These are phyloP conservation scores for Rutilus rutilus DNA, from an alignment of 2,113 vertebrate genomes.

Conservation along the genomic window DNA sequence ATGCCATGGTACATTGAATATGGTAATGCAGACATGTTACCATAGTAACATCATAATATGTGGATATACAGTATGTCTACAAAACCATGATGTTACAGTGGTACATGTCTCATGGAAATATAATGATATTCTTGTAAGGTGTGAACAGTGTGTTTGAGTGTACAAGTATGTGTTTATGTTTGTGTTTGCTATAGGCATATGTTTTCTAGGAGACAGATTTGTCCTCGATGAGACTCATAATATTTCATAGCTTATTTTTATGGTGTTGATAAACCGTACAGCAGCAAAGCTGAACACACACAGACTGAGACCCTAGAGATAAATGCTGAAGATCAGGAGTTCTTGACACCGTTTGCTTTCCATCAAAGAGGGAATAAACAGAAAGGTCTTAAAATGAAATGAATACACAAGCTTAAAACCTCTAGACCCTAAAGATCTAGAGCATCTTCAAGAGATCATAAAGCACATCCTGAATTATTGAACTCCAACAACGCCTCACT, in stretches of 20 bases:
- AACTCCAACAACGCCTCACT: neutral
- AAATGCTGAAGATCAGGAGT: neutral
- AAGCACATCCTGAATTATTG: conserved; percentile 34
- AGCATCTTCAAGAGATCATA: neutral
- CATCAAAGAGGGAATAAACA: conserved; percentile 27
- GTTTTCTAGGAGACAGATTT: conserved; percentile 25
- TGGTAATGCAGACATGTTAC: conserved; percentile 8
- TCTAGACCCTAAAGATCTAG: conserved; percentile 13
- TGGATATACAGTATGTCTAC: neutral
- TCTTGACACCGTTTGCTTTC: neutral
- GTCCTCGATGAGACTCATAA: conserved; percentile 15
- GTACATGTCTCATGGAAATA: neutral
- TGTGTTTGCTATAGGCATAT: conserved; percentile 6
- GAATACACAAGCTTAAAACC: conserved; percentile 17
- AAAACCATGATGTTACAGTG: neutral
- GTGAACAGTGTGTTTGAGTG: neutral
- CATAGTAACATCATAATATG: conserved; percentile 4
- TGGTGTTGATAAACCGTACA: conserved; percentile 15
- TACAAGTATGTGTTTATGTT: neutral
- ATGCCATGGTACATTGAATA: neutral
- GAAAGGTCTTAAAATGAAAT: conserved; percentile 36
- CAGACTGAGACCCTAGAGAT: neutral
- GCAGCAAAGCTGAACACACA: neutral
- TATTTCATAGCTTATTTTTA: conserved; percentile 46
- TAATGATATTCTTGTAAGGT: neutral